phyloP scores from a whole-genome alignment of 2,797 vertebrate species.

The Petrocephalus schoutedeni region DNA sequence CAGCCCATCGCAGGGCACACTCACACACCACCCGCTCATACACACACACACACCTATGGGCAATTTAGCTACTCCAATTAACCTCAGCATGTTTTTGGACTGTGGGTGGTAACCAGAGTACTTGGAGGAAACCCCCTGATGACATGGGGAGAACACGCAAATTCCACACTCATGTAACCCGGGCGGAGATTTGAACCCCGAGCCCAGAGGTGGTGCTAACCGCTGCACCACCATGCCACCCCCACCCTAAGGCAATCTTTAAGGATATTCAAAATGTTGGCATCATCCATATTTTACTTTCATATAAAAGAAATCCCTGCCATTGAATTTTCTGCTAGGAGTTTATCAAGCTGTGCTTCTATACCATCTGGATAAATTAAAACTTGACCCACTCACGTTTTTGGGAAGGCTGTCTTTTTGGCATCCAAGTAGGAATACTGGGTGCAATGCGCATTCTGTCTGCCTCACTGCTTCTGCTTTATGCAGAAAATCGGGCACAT shows the following conservation, averaged over 20 bases:
- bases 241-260: not conserved
- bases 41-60: too few relatives aligned
- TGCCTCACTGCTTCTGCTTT: not conserved
- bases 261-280: not conserved
- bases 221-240: too few relatives aligned
- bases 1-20: too few relatives aligned
- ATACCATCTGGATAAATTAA: not conserved
- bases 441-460: not conserved
- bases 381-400: not conserved
- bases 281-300: not conserved
- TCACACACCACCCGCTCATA: too few relatives aligned
- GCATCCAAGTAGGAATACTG: not conserved
- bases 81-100: too few relatives aligned
- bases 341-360: not conserved
- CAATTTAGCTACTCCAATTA: too few relatives aligned
- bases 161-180: too few relatives aligned
- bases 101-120: too few relatives aligned
- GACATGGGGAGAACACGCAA: too few relatives aligned
- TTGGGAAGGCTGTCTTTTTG: not conserved
- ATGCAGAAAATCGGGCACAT: not conserved
- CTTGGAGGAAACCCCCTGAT: too few relatives aligned
- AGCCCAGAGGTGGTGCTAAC: too few relatives aligned
- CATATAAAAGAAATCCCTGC: not conserved
- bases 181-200: too few relatives aligned
- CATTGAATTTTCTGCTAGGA: not conserved